Evolutionary conservation across 2,888 invertebrate genomes (phyloP), one percentile per base, ranked within the genome.

Genomic region (Iphiclides podalirius): DNA sequence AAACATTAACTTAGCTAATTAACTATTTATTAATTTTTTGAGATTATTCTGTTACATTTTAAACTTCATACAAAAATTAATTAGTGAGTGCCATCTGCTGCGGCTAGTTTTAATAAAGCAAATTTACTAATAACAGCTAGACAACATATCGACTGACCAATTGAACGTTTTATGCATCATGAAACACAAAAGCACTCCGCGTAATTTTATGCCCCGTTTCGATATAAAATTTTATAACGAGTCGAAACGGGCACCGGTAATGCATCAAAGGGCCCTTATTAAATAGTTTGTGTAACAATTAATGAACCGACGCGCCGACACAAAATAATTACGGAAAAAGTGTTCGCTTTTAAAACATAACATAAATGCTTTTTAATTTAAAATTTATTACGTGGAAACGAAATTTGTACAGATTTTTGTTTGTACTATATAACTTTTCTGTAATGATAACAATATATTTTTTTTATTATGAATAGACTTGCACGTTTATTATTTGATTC

Each of bases 191-290:
- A 43, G 43, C 43, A 15, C 20, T 35, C 15, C 16, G 15, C 11
- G 17, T 45, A 36, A 45, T 40, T 50, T 40, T 39, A 44, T 28
- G 15, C 33, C 17, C 41, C 13, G 31, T 12, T 14, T 11, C 31
- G 15, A 46, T 26, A 47, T 43, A 36, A 6, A 38, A 42, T 42
- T 51, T 41, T 34, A 49, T 38, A 16, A 26, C 31, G 41, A 37
- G 35, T 49, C 43, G 34, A 43, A 38, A 49, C 16, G 1, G 17
- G 4, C 15, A 45, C 37, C 15, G 6, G 12, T 47, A 43, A 43
- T 49, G 43, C 37, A 47, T 47, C 49, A 49, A 49, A 49, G 49
- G 39, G 39, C 34, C 35, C 14, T 35, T 39, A 35, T 39, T 43
- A 39, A 39, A 33, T 35, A 44, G 34, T 15, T 33, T 2, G 33